Conservation (phyloP, 2,888 invertebrate genomes). For the Hybos culiciformis region DNA sequence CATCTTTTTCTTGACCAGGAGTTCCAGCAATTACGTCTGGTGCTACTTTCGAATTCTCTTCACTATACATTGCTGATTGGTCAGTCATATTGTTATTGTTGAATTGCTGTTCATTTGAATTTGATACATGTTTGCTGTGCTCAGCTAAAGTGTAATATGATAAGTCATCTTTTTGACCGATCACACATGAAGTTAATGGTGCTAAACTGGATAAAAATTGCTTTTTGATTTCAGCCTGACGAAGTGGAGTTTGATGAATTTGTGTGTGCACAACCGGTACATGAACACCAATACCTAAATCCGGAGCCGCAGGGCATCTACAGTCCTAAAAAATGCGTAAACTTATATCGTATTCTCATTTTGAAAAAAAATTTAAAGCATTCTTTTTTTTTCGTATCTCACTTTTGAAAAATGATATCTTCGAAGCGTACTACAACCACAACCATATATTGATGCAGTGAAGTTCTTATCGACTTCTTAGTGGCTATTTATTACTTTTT, state of each 20-base stretch:
- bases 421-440: background rate
- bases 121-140: background rate
- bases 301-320: constrained; percentile 39
- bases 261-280: constrained; percentile 36
- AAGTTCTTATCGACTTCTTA: no score
- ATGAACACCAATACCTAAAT: constrained; percentile 41
- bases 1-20: constrained; percentile 51
- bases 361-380: background rate
- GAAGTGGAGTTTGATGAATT: constrained; percentile 34
- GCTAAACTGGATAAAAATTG: constrained; percentile 69
- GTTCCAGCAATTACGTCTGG: constrained; percentile 64
- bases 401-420: background rate
- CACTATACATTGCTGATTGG: constrained; percentile 37
- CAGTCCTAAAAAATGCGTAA: constrained; percentile 25
- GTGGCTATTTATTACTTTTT: no score
- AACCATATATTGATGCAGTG: no score
- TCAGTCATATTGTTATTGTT: background rate
- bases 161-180: constrained; percentile 43
- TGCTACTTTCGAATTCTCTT: constrained; percentile 41
- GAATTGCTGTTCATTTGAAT: constrained; percentile 16
- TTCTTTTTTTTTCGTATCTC: background rate
- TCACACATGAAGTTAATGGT: constrained; percentile 64
- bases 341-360: no score
- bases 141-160: constrained; percentile 44
- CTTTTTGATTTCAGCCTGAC: constrained; percentile 50